Percentiles rank a stretch among this genome's conserved stretches.
These are phyloP conservation scores for Euzetes globulus DNA, from an alignment of 2,888 invertebrate genomes.

Conservation along the genomic window DNA sequence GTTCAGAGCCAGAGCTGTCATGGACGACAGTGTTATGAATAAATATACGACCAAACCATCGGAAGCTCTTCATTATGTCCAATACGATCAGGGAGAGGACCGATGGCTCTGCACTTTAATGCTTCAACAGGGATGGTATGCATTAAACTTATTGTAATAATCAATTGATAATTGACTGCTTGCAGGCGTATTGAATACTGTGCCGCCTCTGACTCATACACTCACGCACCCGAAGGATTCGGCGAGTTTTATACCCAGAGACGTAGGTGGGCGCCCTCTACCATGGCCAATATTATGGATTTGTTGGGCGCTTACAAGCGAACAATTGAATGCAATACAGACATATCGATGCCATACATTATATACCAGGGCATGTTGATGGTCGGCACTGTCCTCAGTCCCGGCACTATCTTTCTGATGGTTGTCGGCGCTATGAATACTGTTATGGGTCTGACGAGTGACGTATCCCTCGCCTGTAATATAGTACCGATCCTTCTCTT, in stretches of 20 bases:
- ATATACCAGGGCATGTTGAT: slow-evolving; percentile 54
- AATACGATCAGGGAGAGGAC: slow-evolving; percentile 70
- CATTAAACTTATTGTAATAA: slow-evolving; percentile 47
- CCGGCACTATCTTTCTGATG: slow-evolving; percentile 74
- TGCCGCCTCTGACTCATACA: slow-evolving; percentile 69
- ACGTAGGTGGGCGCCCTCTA: slow-evolving; percentile 55
- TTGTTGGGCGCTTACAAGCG: slow-evolving; percentile 50
- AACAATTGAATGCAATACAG: slow-evolving; percentile 52
- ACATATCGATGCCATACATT: slow-evolving; percentile 50
- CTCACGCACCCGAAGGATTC: slow-evolving; percentile 52
- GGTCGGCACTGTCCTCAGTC: slow-evolving; percentile 69
- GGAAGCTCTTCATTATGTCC: slow-evolving; percentile 50
- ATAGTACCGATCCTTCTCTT: slow-evolving; percentile 77
- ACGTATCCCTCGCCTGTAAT: slow-evolving; percentile 78
- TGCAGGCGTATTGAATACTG: slow-evolving; percentile 68
- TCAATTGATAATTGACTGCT: no score
- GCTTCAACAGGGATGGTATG: slow-evolving; percentile 93
- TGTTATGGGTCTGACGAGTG: slow-evolving; percentile 53
- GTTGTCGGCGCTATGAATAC: slow-evolving; percentile 72
- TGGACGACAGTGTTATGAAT: slow-evolving; percentile 83
- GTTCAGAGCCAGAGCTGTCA: slow-evolving; percentile 75
- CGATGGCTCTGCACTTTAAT: slow-evolving; percentile 95
- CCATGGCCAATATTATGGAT: slow-evolving; percentile 56
- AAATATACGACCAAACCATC: slow-evolving; percentile 71
- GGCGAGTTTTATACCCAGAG: slow-evolving; percentile 55